A percentile compares a stretch with the other conserved stretches of the same genome.
Evolutionary conservation across 2,797 vertebrate genomes (phyloP).

Genomic region (Sus cebifrons): DNA sequence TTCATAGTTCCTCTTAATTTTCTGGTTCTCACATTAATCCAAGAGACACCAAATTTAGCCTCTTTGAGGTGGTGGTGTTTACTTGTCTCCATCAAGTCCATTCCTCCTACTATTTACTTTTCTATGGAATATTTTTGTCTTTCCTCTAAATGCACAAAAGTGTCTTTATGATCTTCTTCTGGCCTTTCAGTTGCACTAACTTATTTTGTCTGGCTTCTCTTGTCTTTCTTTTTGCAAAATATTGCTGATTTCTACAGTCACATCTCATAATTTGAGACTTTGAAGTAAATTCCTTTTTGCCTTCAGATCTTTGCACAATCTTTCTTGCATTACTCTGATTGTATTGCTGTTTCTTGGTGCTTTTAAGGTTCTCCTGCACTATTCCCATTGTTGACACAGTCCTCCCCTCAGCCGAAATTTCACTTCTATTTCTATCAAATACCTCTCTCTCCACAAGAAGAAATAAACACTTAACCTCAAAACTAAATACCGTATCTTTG

Average conservation of each 20-base stretch:
- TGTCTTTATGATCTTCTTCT: conserved; percentile 32
- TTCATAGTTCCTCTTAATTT: conserved; percentile 16
- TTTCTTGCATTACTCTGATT: background rate
- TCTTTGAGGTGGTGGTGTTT: background rate
- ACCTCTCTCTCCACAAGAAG: background rate
- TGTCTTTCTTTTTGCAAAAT: conserved; percentile 25
- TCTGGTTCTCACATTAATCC: background rate
- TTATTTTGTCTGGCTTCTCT: conserved; percentile 1
- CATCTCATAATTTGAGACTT: background rate
- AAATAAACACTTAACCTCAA: conserved; percentile 29
- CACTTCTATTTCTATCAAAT: conserved; percentile 24
- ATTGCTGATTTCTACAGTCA: background rate
- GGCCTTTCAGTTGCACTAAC: background rate
- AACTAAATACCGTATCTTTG: conserved; percentile 41
- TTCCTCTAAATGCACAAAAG: background rate
- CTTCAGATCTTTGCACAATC: background rate
- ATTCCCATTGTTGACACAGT: background rate
- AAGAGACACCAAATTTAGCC: background rate
- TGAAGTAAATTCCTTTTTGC: background rate
- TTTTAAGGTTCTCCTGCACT: background rate
- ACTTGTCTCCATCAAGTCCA: background rate
- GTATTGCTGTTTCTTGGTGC: background rate
- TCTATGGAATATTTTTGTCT: background rate
- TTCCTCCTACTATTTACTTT: conserved; percentile 28
- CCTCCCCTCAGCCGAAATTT: background rate